Evolutionary conservation across 2,797 vertebrate species (phyloP), one percentile per base, ranked within the genome.

Genomic region (Anabas testudineus): DNA sequence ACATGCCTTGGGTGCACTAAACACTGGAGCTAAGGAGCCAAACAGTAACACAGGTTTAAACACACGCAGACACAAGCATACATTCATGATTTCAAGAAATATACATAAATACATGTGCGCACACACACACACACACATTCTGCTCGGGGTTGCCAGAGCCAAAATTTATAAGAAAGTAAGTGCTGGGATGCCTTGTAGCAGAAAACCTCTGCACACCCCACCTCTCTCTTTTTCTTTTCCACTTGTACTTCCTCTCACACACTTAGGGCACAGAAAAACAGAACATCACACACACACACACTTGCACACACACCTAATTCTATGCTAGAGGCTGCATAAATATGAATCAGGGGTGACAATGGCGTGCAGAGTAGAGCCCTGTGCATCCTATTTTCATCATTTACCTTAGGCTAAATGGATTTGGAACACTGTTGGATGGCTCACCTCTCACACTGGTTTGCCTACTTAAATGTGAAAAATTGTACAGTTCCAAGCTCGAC

Each of bases 341-440:
- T 90, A 89, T 90, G 85, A 92, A 90, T 91, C 89, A 81, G 87
- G 71, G 84, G 82, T 86, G 87, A 92, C 87, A 90, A 81, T 87
- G 70, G 80, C 59, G 52, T 85, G 86, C 84, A 73, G 88, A 87
- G 86, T 81, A 76, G 80, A 90, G 85, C 86, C 71, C 87, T 49
- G 62, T 87, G 90, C 86, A 84, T 90, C 83, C 87, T 84, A 88
- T 91, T 91, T 90, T 81, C 88, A 85, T 87, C 88, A 82, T 86
- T 90, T 90, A 90, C 90, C 84, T 86, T 19, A 59, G 88, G 87
- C 90, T 88, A 89, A 91, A 91, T 90, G 88, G 88, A 88, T 90
- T 85, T 78, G 81, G 85, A 90, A 83, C 88, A 81, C 84, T 54
- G 82, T 65, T 75, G 87, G 87, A 85, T 74, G 78, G 83, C 78